Conservation (phyloP, 2,888 invertebrate species). For the Eupeodes latifasciatus region DNA sequence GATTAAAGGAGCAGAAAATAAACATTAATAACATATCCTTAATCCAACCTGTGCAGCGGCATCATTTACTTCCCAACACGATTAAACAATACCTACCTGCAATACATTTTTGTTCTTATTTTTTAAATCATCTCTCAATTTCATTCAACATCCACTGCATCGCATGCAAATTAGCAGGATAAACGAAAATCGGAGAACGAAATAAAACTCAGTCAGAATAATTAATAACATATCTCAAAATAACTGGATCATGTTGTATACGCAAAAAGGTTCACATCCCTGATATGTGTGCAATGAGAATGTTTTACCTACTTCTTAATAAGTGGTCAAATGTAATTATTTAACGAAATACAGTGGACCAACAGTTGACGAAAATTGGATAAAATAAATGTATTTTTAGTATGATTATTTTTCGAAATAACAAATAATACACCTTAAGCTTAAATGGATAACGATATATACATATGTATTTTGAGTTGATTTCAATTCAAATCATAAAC, state of each 20-base stretch:
- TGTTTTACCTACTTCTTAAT: conserved; percentile 28
- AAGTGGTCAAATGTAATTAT: conserved; percentile 21
- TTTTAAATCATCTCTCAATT: conserved; percentile 15
- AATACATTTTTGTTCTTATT: too few relatives aligned
- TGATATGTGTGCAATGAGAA: background rate
- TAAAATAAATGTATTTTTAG: background rate
- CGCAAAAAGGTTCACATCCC: conserved; percentile 2
- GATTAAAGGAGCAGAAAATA: too few relatives aligned
- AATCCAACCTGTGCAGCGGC: too few relatives aligned
- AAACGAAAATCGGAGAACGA: conserved; percentile 2
- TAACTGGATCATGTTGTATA: conserved; percentile 35
- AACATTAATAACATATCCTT: too few relatives aligned
- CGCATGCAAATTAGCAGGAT: conserved; percentile 41
- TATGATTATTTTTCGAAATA: too few relatives aligned
- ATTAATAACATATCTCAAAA: conserved; percentile 52
- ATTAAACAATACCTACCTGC: background rate
- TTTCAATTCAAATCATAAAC: too few relatives aligned
- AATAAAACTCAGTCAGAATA: conserved; percentile 45
- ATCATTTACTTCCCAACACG: background rate
- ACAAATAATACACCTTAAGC: too few relatives aligned
- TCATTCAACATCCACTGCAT: background rate
- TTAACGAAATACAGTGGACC: background rate
- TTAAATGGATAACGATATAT: too few relatives aligned
- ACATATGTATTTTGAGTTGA: too few relatives aligned
- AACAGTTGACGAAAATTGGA: background rate